Conservation (phyloP, 2,888 invertebrate genomes). For the Epinotia bilunana region DNA sequence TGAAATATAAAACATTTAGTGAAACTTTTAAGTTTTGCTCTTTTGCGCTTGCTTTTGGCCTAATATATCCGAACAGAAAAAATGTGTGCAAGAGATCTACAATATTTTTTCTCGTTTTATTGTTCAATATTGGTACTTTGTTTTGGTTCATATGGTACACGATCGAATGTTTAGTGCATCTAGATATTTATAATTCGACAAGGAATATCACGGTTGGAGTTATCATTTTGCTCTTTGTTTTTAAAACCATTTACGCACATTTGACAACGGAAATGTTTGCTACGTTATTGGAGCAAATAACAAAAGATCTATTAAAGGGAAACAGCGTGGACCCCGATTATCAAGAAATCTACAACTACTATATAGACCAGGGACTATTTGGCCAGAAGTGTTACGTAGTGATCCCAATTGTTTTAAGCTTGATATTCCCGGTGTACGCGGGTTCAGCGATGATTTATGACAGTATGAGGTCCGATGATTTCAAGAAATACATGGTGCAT, state of each 20-base stretch:
- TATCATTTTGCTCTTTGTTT: conserved; percentile 61
- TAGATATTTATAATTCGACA: conserved; percentile 65
- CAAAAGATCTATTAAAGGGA: conserved; percentile 61
- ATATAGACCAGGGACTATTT: conserved; percentile 60
- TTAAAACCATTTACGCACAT: conserved; percentile 66
- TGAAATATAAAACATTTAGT: conserved; percentile 62
- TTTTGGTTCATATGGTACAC: conserved; percentile 66
- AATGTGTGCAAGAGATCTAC: conserved; percentile 54
- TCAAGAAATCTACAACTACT: conserved; percentile 61
- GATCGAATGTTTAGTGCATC: conserved; percentile 56
- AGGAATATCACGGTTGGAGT: conserved; percentile 65
- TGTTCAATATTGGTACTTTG: conserved; percentile 57
- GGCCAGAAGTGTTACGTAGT: conserved; percentile 64
- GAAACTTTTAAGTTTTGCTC: conserved; percentile 66
- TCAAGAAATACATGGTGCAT: conserved; percentile 64
- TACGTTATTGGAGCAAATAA: conserved; percentile 60
- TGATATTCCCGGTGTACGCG: conserved; percentile 67
- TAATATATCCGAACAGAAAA: conserved; percentile 66
- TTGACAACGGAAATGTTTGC: conserved; percentile 59
- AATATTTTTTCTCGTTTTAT: conserved; percentile 51
- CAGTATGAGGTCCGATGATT: conserved; percentile 60
- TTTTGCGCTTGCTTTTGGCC: conserved; percentile 63
- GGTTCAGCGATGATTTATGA: conserved; percentile 60
- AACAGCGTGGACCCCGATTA: conserved; percentile 63
- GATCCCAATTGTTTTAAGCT: conserved; percentile 60